Evolutionary conservation across 2,888 invertebrate genomes (phyloP).

Genomic region (Arenicola marina): DNA sequence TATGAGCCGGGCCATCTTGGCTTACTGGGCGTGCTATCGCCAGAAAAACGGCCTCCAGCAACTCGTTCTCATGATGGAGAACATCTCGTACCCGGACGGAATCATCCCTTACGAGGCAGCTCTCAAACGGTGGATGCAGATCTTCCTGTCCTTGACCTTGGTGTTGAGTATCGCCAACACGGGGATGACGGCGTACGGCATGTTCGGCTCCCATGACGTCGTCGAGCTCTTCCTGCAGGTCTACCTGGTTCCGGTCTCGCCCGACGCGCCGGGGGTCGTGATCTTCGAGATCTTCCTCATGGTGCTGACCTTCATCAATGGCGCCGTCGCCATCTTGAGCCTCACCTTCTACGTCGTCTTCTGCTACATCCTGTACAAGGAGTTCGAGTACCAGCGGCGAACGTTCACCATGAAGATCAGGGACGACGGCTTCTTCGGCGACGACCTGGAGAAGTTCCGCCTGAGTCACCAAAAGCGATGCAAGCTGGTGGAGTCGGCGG

Average conservation of each 20-base stretch:
- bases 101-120: slow-evolving; percentile 30
- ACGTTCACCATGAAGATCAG: slow-evolving; percentile 25
- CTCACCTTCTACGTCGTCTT: slow-evolving; percentile 25
- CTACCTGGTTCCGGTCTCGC: slow-evolving; percentile 15
- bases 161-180: slow-evolving; percentile 19
- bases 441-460: slow-evolving; percentile 40
- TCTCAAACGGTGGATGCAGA: slow-evolving; percentile 14
- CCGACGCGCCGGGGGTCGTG: slow-evolving; percentile 7
- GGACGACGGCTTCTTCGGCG: slow-evolving; percentile 11
- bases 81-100: slow-evolving; percentile 25
- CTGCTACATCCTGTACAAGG: slow-evolving; percentile 32
- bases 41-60: slow-evolving; percentile 14
- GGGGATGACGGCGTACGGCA: slow-evolving; percentile 19
- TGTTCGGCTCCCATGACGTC: slow-evolving; percentile 9
- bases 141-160: slow-evolving; percentile 18
- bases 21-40: slow-evolving; percentile 15
- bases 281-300: slow-evolving; percentile 24
- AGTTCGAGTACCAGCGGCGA: slow-evolving; percentile 29
- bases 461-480: slow-evolving; percentile 38
- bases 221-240: slow-evolving; percentile 15
- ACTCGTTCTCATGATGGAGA: slow-evolving; percentile 26
- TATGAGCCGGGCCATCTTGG: slow-evolving; percentile 16
- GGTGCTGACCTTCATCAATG: slow-evolving; percentile 18
- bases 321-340: slow-evolving; percentile 22
- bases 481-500: slow-evolving; percentile 27